Evolutionary conservation across 2,888 invertebrate genomes (phyloP).

Genomic region (Drepana falcataria): DNA sequence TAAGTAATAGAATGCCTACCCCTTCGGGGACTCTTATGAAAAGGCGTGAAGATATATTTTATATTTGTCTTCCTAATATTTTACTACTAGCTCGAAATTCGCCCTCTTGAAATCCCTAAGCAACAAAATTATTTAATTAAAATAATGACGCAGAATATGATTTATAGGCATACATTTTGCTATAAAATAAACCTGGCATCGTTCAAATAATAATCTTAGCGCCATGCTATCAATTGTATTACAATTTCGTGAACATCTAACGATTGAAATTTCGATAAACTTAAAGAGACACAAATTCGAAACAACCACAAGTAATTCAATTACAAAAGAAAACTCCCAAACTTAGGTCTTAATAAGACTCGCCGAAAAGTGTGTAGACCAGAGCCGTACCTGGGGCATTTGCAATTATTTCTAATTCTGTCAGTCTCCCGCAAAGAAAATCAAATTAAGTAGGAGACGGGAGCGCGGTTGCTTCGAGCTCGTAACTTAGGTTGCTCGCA

Average conservation of each 20-base stretch:
- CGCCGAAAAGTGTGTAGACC: conserved; percentile 3
- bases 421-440: conserved; percentile 27
- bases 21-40: too few species aligned
- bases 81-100: too few species aligned
- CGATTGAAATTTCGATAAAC: neutral
- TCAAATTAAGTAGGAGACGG: conserved; percentile 33
- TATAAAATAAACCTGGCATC: too few species aligned
- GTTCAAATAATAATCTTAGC: too few species aligned
- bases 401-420: conserved; percentile 31
- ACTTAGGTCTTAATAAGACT: neutral
- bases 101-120: too few species aligned
- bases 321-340: neutral
- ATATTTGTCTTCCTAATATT: too few species aligned
- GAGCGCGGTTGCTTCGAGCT: neutral
- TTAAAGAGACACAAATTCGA: neutral
- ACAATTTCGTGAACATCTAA: neutral
- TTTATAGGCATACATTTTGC: too few species aligned
- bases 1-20: too few species aligned
- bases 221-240: too few species aligned
- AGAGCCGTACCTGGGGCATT: conserved; percentile 14
- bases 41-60: too few species aligned
- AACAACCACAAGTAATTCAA: conserved; percentile 1
- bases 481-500: neutral
- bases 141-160: too few species aligned
- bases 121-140: too few species aligned